Percentiles rank a stretch among this genome's conserved stretches.
These are phyloP conservation scores for Cheilosia variabilis DNA, from an alignment of 2,888 invertebrate genomes.

Conservation along the genomic window DNA sequence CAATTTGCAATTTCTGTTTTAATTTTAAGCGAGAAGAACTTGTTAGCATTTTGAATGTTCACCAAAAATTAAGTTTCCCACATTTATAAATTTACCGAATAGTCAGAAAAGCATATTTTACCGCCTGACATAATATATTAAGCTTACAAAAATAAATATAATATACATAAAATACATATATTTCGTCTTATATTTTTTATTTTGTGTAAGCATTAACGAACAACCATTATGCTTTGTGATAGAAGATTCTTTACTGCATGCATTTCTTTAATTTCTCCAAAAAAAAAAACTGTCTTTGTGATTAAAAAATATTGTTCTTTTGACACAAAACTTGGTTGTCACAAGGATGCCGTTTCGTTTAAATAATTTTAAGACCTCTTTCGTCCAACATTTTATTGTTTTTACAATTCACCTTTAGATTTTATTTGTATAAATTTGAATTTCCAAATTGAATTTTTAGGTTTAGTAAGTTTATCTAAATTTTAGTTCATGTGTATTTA, in stretches of 20 bases:
- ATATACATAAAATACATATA: conserved; percentile 1
- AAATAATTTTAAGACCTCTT: neutral
- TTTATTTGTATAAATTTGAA: conserved; percentile 43
- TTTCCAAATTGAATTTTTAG: conserved; percentile 35
- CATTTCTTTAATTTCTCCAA: neutral
- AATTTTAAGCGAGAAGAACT: conserved; percentile 25
- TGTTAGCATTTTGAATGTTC: conserved; percentile 1
- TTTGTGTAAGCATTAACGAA: conserved; percentile 5
- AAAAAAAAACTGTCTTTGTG: conserved; percentile 5
- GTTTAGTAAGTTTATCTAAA: conserved; percentile 18
- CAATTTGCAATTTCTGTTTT: conserved; percentile 36
- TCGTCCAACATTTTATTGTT: conserved; percentile 8
- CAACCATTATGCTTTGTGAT: conserved; percentile 33
- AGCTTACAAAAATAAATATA: conserved; percentile 4
- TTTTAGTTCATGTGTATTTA: conserved; percentile 22
- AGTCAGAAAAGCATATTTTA: neutral
- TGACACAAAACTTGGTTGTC: neutral
- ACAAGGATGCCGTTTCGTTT: neutral
- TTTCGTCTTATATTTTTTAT: neutral
- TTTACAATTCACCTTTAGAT: neutral
- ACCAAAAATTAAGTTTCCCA: conserved; percentile 27
- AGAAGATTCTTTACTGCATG: conserved; percentile 34
- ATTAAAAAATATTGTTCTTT: neutral
- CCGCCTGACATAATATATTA: neutral
- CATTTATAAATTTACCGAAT: neutral